phyloP scores from a whole-genome alignment of 2,888 invertebrate species.

The Tachystola acroxantha region DNA sequence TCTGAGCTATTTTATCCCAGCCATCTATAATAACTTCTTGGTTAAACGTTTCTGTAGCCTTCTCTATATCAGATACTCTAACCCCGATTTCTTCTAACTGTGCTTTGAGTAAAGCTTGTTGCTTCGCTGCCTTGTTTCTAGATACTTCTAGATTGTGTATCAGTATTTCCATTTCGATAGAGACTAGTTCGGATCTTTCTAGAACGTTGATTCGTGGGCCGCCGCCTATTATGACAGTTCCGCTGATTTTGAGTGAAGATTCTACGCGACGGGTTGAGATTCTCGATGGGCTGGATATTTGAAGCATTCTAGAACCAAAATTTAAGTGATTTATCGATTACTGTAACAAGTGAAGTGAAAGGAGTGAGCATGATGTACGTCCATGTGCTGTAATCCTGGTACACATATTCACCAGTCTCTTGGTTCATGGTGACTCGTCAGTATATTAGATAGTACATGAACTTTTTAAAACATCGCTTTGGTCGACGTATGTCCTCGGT shows the following conservation, averaged over 20 bases:
- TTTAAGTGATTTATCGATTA: too few species aligned
- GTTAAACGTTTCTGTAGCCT: conserved; percentile 67
- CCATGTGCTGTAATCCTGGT: too few species aligned
- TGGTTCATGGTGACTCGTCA: too few species aligned
- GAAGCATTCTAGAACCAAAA: not conserved
- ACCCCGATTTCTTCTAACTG: conserved; percentile 77
- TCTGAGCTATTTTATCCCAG: conserved; percentile 77
- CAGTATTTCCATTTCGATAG: conserved; percentile 69
- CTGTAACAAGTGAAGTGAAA: too few species aligned
- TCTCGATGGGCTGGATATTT: conserved; percentile 25
- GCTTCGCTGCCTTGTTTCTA: conserved; percentile 42
- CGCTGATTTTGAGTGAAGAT: conserved; percentile 50
- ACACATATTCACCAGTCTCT: too few species aligned
- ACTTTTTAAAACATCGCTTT: too few species aligned
- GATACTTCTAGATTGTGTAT: conserved; percentile 39
- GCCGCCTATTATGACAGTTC: conserved; percentile 44
- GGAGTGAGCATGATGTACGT: too few species aligned
- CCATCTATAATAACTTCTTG: conserved; percentile 70
- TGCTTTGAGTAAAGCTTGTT: conserved; percentile 61
- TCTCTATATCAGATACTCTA: conserved; percentile 66
- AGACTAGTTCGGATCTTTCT: conserved; percentile 70
- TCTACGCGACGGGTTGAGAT: conserved; percentile 34
- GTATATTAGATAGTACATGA: too few species aligned
- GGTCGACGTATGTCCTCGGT: too few species aligned
- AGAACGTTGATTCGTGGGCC: conserved; percentile 69